Conservation (phyloP, 2,888 invertebrate genomes). For the Lamellibrachia satsuma region DNA sequence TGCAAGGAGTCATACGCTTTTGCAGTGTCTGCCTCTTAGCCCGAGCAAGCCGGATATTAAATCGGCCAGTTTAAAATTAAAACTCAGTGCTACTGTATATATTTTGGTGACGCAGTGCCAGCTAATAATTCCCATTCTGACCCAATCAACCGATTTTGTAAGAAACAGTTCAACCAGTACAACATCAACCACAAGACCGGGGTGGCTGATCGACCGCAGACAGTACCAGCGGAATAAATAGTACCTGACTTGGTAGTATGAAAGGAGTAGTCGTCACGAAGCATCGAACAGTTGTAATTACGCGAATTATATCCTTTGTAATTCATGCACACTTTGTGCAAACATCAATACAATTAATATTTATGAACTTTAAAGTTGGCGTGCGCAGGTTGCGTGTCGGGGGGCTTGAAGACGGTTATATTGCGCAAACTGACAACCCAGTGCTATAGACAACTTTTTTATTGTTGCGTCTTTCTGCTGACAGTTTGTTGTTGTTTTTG, state of each 20-base stretch:
- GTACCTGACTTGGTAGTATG: neutral
- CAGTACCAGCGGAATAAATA: neutral
- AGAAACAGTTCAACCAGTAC: neutral
- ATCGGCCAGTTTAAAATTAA: too few relatives aligned
- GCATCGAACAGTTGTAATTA: neutral
- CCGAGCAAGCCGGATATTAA: too few relatives aligned
- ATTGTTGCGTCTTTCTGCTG: neutral
- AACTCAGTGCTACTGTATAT: neutral
- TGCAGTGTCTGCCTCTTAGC: too few relatives aligned
- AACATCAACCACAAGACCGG: neutral
- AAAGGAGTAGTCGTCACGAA: neutral
- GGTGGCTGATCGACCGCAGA: neutral
- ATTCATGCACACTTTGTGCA: neutral
- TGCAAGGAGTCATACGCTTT: too few relatives aligned
- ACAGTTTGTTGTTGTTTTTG: neutral
- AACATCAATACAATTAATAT: neutral
- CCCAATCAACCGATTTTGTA: neutral
- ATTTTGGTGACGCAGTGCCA: neutral
- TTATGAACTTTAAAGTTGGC: neutral
- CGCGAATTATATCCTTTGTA: neutral
- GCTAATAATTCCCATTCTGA: neutral
- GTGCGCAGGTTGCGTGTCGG: neutral
- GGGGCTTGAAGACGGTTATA: neutral
- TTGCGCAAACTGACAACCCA: neutral
- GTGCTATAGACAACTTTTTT: neutral